These are phyloP conservation scores for Callipepla squamata DNA, from an alignment of 2,113 vertebrate genomes.

Conservation along the genomic window DNA sequence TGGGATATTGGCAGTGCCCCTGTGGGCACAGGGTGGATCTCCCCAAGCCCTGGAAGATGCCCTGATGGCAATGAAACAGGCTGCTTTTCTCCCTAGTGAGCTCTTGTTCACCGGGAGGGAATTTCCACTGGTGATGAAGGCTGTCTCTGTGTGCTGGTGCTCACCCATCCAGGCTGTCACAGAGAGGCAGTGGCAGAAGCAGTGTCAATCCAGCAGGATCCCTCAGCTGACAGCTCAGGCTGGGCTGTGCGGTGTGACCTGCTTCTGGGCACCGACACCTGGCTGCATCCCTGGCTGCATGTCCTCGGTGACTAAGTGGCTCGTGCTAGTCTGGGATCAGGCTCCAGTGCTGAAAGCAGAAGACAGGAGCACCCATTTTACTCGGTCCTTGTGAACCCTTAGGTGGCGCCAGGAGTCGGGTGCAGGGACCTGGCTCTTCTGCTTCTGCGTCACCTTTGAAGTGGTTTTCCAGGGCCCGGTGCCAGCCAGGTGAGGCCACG, in stretches of 20 bases:
- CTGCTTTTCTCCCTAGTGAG: neutral
- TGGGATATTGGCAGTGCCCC: neutral
- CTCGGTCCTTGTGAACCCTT: neutral
- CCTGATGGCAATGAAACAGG: neutral
- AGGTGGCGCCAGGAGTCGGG: neutral
- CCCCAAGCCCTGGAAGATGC: neutral
- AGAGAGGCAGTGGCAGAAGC: rapidly evolving
- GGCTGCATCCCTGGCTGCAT: neutral
- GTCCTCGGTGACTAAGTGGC: neutral
- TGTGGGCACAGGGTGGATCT: neutral
- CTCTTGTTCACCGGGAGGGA: rapidly evolving
- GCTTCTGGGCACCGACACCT: neutral
- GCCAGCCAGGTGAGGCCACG: neutral
- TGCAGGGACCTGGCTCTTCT: neutral
- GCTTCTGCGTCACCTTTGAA: neutral
- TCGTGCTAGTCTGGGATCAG: rapidly evolving
- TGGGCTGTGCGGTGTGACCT: neutral
- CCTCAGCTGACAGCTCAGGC: neutral
- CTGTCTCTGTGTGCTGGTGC: neutral
- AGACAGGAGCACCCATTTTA: neutral
- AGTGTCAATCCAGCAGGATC: neutral
- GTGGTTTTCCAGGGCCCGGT: neutral
- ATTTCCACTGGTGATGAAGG: rapidly evolving
- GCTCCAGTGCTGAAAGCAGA: neutral
- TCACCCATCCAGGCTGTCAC: rapidly evolving